Percentiles rank a stretch among this genome's conserved stretches.
These are phyloP conservation scores for Drosophila testacea DNA, from an alignment of 2,888 invertebrate species.

Conservation along the genomic window DNA sequence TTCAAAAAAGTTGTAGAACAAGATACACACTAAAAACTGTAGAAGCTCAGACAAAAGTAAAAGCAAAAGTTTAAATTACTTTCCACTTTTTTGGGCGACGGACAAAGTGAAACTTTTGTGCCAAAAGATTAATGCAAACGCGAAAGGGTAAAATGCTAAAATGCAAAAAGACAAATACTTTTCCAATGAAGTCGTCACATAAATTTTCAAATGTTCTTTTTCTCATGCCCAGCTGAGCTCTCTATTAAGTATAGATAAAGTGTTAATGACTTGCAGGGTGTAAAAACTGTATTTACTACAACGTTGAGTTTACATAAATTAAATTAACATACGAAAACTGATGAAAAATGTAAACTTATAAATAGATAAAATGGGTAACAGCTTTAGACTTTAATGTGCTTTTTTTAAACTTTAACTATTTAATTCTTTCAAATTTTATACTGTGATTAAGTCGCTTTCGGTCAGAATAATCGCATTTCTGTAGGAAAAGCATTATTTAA, in stretches of 20 bases:
- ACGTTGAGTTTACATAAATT: neutral
- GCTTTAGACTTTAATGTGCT: too few relatives aligned
- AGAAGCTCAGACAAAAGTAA: constrained; percentile 64
- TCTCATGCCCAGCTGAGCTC: constrained; percentile 13
- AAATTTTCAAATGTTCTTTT: constrained; percentile 28
- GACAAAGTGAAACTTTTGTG: constrained; percentile 55
- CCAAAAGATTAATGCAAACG: constrained; percentile 69
- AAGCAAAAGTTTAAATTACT: constrained; percentile 78
- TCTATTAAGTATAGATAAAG: constrained; percentile 41
- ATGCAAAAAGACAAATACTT: constrained; percentile 58
- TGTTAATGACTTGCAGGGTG: constrained; percentile 22
- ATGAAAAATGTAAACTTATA: neutral
- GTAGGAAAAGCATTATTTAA: neutral
- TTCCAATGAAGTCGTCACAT: constrained; percentile 55
- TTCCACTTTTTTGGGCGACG: constrained; percentile 54
- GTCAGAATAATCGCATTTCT: neutral
- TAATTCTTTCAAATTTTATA: too few relatives aligned
- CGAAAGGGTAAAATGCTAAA: constrained; percentile 59
- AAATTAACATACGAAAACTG: neutral
- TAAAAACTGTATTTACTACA: neutral
- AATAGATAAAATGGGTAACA: neutral
- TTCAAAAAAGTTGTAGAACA: neutral
- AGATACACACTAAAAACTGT: constrained; percentile 23
- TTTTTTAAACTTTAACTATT: too few relatives aligned
- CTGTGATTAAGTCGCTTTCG: too few relatives aligned